Evolutionary conservation across 2,797 vertebrate species (phyloP).

Genomic region (Tokudaia tokunoshimensis): DNA sequence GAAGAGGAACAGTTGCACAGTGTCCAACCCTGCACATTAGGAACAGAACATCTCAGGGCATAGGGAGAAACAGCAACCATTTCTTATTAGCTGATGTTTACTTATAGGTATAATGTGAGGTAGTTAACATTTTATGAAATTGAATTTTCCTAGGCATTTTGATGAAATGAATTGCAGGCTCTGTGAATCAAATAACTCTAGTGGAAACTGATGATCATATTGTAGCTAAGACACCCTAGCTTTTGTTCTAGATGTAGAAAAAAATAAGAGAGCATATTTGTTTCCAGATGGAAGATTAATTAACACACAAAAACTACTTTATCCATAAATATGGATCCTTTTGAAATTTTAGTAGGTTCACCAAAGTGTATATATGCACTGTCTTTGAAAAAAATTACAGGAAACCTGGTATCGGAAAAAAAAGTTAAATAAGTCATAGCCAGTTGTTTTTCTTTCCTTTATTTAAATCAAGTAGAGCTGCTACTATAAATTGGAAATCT

Average conservation of each 20-base stretch:
- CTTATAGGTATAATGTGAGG: conserved; percentile 32
- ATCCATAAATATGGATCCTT: conserved; percentile 72
- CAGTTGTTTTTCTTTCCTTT: conserved; percentile 49
- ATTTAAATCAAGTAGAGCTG: conserved; percentile 53
- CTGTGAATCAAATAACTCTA: conserved; percentile 20
- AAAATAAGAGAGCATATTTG: conserved; percentile 76
- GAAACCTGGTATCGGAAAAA: conserved; percentile 28
- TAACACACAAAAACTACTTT: conserved; percentile 76
- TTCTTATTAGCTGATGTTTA: conserved; percentile 63
- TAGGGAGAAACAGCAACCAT: conserved; percentile 46
- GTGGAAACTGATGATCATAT: conserved; percentile 48
- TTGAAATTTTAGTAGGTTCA: conserved; percentile 64
- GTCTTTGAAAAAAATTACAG: conserved; percentile 42
- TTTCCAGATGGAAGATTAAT: conserved; percentile 82
- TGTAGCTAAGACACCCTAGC: conserved; percentile 62
- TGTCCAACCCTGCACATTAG: conserved; percentile 22
- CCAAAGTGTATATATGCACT: conserved; percentile 59
- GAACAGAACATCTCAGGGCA: conserved; percentile 4
- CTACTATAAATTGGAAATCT: conserved; percentile 59
- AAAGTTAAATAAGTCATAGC: conserved; percentile 60
- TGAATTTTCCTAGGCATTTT: conserved; percentile 65
- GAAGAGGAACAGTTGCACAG: neutral
- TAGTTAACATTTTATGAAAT: conserved; percentile 49
- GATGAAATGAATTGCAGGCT: conserved; percentile 54
- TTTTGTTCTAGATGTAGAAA: conserved; percentile 77